Evolutionary conservation across 2,113 vertebrate genomes (phyloP).

Genomic region (Entomyzon cyanotis): DNA sequence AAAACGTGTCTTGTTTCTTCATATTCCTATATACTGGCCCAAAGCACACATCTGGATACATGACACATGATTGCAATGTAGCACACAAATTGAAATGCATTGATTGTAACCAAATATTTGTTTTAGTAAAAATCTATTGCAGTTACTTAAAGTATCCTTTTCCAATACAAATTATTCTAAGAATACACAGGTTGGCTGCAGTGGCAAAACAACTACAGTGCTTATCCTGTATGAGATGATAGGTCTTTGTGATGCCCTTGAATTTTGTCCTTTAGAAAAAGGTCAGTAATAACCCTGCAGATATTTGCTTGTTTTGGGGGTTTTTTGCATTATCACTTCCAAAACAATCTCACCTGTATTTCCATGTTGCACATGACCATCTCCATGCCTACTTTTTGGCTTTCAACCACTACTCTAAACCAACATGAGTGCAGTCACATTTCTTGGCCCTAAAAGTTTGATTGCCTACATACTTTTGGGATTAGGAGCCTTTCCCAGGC

Average conservation of each 20-base stretch:
- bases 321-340: not conserved
- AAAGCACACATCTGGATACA: not conserved
- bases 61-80: not conserved
- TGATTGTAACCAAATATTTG: not conserved
- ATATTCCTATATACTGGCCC: not conserved
- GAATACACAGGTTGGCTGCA: not conserved
- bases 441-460: not conserved
- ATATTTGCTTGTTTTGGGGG: not conserved
- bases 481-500: not conserved
- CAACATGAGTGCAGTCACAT: not conserved
- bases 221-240: not conserved
- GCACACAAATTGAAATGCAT: conserved; percentile 28
- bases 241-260: not conserved
- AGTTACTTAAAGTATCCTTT: conserved; percentile 24
- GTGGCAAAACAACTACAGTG: not conserved
- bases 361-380: not conserved
- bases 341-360: not conserved
- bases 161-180: conserved; percentile 13
- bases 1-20: not conserved
- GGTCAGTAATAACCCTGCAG: not conserved
- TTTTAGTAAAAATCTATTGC: conserved; percentile 3
- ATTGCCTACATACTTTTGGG: not conserved
- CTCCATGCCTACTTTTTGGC: not conserved
- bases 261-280: not conserved
- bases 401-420: not conserved